Evolutionary conservation across 2,797 vertebrate species (phyloP), one percentile per base, ranked within the genome.

Genomic region (Neopelma chrysocephalum): DNA sequence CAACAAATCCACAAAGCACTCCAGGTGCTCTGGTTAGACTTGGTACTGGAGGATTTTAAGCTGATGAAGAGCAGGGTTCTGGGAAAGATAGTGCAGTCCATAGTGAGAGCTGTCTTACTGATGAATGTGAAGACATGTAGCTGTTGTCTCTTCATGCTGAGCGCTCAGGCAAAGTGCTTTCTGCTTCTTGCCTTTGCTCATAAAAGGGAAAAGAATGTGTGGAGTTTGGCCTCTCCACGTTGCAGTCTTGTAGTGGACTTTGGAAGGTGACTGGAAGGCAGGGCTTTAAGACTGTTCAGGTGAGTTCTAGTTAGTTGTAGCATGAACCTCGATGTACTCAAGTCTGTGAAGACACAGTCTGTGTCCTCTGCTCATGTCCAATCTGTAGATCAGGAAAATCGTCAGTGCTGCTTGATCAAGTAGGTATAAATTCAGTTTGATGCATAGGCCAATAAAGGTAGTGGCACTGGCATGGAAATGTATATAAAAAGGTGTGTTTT

Each of bases 241-340:
- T 87, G 78, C 62, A 89, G 81, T 71, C 45, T 87, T 88, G 43
- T 60, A 34, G 78, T 93, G 97, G 94, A 98, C 97, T 98, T 98
- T 4, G 0, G 56, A 43, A 91, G 87, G 57, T 13, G 8, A 15
- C 64, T 82, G 87, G 58, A 77, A 68, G 72, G 56, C 47, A 87
- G 73, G 57, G 38, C 82, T 62, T 90, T 68, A 83, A 82, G 56
- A 56, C 50, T 83, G 29, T 66, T 91, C 38, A 56, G 12, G 77
- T 68, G 69, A 75, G 20, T 80, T 80, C 64, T 8, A 3, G 26
- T 82, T 9, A 72, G 58, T 34, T 77, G 50, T 80, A 71, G 32
- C 47, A 7, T 40, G 8, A 84, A 11, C 42, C 19, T 87, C n/a
- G 27, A 3, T 2, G 2, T 64, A 16, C 15, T 21, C 15, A 58